Conservation (phyloP, 2,797 vertebrate species). For the Buphagus erythrorhynchus region DNA sequence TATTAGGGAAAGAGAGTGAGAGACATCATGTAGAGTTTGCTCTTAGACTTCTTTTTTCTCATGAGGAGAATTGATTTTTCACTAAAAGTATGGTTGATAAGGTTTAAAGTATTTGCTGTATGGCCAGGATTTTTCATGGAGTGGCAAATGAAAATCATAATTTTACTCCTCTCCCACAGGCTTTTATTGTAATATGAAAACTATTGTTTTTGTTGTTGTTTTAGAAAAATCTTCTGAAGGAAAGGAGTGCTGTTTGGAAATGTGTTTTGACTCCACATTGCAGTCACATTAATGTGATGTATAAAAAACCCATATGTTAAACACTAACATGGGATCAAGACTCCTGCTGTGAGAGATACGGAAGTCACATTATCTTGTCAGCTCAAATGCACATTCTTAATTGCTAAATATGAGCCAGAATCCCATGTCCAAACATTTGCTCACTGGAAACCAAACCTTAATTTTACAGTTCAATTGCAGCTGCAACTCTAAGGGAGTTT, state of each 20-base stretch:
- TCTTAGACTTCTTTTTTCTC: neutral
- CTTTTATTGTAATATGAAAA: neutral
- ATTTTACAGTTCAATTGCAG: constrained; percentile 51
- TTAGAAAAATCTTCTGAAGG: neutral
- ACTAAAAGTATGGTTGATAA: neutral
- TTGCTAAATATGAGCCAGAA: constrained; percentile 31
- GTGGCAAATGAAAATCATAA: neutral
- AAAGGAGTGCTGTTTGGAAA: neutral
- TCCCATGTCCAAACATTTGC: constrained; percentile 48
- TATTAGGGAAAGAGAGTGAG: neutral
- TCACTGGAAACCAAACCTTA: constrained; percentile 5
- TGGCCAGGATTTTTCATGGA: neutral
- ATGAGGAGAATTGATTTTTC: neutral
- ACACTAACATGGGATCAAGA: neutral
- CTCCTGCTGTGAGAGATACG: neutral
- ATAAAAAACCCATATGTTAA: neutral
- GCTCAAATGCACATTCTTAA: constrained; percentile 17
- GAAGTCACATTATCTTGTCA: constrained; percentile 43
- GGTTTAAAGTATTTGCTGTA: neutral
- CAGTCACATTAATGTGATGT: neutral
- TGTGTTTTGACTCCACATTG: neutral
- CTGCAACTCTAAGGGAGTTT: neutral
- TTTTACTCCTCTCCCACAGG: neutral
- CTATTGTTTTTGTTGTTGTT: neutral
- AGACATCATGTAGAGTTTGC: neutral